A percentile compares a stretch with the other conserved stretches of the same genome.
Conservation (phyloP, 2,888 invertebrate species). For the Saturnia pavonia region DNA sequence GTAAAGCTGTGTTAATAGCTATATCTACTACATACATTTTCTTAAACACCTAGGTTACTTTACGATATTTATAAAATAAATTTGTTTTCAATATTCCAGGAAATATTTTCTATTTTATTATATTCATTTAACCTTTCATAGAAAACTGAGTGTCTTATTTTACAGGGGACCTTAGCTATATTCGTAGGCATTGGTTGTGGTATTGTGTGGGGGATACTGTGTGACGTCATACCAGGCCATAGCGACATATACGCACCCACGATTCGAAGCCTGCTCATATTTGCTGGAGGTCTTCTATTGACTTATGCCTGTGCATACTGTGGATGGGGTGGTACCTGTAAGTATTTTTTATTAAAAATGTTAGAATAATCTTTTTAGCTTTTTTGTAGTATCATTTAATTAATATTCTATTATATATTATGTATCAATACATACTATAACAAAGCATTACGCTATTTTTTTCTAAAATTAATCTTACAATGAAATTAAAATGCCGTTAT, state of each 20-base stretch:
- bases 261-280: constrained; percentile 65
- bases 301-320: constrained; percentile 60
- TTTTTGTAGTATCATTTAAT: background rate
- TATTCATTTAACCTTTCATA: background rate
- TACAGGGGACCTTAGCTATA: constrained; percentile 66
- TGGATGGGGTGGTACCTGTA: constrained; percentile 75
- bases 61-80: background rate
- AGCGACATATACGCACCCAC: constrained; percentile 66
- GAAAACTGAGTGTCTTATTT: constrained; percentile 27
- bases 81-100: background rate
- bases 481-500: too few relatives aligned
- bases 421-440: too few relatives aligned
- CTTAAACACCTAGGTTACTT: background rate
- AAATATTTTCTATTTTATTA: background rate
- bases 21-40: background rate
- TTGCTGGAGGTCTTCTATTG: constrained; percentile 61
- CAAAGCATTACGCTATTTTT: too few relatives aligned
- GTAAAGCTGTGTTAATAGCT: background rate
- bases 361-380: background rate
- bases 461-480: too few relatives aligned
- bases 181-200: constrained; percentile 66
- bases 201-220: constrained; percentile 65
- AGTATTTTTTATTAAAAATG: constrained; percentile 36
- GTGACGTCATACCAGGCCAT: constrained; percentile 67
- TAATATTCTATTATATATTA: too few relatives aligned